Evolutionary conservation across 2,797 vertebrate species (phyloP).

Genomic region (Galago senegalensis): DNA sequence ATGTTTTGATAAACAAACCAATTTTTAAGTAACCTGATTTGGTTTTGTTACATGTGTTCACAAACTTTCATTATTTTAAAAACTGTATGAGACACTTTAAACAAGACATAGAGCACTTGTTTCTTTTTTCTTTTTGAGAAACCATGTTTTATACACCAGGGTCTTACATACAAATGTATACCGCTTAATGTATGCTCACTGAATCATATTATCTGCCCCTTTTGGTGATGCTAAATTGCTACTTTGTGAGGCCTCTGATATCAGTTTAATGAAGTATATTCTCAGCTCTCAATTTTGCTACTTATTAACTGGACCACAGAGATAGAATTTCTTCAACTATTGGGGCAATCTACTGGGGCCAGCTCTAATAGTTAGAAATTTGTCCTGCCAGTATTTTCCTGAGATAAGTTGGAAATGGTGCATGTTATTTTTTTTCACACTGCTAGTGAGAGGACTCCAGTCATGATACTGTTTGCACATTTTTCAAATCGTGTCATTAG

Average conservation of each 20-base stretch:
- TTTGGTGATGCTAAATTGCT: constrained; percentile 1
- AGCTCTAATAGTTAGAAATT: not conserved
- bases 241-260: constrained; percentile 31
- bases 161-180: not conserved
- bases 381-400: not conserved
- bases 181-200: not conserved
- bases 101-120: not conserved
- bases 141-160: not conserved
- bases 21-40: constrained; percentile 26
- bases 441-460: not conserved
- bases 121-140: constrained; percentile 38
- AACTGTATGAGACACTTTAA: not conserved
- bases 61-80: constrained; percentile 57
- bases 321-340: constrained; percentile 7
- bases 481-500: constrained; percentile 32
- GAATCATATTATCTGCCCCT: not conserved
- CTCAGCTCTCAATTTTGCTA: constrained; percentile 2
- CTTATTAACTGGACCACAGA: constrained; percentile 45
- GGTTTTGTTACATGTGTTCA: constrained; percentile 5
- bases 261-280: not conserved
- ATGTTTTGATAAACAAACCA: constrained; percentile 23
- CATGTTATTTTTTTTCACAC: not conserved
- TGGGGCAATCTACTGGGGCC: not conserved
- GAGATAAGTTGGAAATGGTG: not conserved
- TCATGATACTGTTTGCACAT: constrained; percentile 2